phyloP scores from a whole-genome alignment of 2,797 vertebrate species.

The Notolepis coatsorum region DNA sequence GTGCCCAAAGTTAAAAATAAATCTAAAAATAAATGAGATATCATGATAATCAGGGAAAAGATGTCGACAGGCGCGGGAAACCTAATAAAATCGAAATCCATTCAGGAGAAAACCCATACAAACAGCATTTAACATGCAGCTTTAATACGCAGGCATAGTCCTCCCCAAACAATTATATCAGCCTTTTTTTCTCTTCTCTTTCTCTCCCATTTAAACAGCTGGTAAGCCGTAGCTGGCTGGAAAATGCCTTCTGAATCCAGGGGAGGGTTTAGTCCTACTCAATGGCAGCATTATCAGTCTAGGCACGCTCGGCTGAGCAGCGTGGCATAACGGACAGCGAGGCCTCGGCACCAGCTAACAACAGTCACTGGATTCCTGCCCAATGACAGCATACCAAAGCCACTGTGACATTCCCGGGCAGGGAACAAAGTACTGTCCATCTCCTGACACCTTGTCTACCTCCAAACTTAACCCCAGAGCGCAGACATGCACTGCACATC shows the following conservation, averaged over 20 bases:
- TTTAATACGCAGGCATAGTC: not conserved
- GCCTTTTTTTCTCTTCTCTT: slow-evolving; percentile 7
- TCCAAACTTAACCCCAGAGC: slow-evolving; percentile 46
- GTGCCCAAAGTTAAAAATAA: too few species aligned
- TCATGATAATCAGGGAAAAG: not conserved
- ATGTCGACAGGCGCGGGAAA: not conserved
- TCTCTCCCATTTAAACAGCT: slow-evolving; percentile 64
- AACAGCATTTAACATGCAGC: slow-evolving; percentile 18
- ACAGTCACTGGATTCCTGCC: slow-evolving; percentile 74
- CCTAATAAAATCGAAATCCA: slow-evolving; percentile 3
- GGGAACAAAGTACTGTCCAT: slow-evolving; percentile 59
- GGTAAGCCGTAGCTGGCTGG: slow-evolving; percentile 69
- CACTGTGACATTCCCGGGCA: slow-evolving; percentile 77
- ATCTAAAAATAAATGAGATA: slow-evolving; percentile 11
- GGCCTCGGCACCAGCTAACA: slow-evolving; percentile 72
- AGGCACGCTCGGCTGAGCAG: slow-evolving; percentile 73
- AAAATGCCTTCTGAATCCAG: slow-evolving; percentile 63
- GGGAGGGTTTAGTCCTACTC: slow-evolving; percentile 67
- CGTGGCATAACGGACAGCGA: slow-evolving; percentile 79
- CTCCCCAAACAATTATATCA: slow-evolving; percentile 34
- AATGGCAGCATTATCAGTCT: slow-evolving; percentile 78
- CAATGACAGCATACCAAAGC: slow-evolving; percentile 75
- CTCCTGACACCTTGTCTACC: slow-evolving; percentile 63
- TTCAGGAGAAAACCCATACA: not conserved
- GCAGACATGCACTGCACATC: not conserved